A percentile compares a stretch with the other conserved stretches of the same genome.
phyloP scores from a whole-genome alignment of 2,797 vertebrate species.

The Myotis planiceps region DNA sequence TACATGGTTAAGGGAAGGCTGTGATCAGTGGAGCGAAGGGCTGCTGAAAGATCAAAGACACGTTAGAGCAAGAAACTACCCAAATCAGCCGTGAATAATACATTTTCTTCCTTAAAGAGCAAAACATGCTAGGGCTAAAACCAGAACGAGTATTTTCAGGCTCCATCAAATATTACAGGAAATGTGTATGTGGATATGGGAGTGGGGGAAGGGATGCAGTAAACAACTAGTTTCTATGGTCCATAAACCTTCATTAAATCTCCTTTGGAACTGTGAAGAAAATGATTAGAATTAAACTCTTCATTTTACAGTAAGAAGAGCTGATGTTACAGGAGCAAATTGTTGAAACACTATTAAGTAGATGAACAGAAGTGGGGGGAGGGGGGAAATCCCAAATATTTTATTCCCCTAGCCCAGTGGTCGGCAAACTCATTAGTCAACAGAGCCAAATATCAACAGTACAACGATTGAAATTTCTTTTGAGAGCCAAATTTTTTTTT shows the following conservation, averaged over 20 bases:
- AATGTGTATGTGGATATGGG: not conserved
- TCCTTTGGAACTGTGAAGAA: not conserved
- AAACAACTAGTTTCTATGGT: not conserved
- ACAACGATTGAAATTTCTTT: too few species aligned
- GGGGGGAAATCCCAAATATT: not conserved
- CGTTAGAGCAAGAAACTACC: not conserved
- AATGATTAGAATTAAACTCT: not conserved
- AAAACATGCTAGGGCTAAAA: not conserved
- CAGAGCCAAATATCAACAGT: too few species aligned
- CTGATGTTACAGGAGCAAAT: not conserved
- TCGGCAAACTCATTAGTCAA: too few species aligned
- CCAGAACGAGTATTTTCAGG: not conserved
- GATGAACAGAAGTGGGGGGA: not conserved
- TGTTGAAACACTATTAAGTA: not conserved
- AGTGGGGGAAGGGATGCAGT: not conserved
- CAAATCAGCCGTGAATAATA: conserved; percentile 23
- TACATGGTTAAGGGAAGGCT: conserved; percentile 28
- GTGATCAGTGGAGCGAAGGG: conserved; percentile 43
- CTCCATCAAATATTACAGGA: not conserved
- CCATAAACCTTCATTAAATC: not conserved
- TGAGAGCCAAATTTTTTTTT: too few species aligned
- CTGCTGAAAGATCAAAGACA: conserved; percentile 42
- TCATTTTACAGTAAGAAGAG: not conserved
- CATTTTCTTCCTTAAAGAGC: conserved; percentile 21
- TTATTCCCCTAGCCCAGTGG: not conserved